Conservation (phyloP, 2,797 vertebrate species). For the Pangasius krempfi region DNA sequence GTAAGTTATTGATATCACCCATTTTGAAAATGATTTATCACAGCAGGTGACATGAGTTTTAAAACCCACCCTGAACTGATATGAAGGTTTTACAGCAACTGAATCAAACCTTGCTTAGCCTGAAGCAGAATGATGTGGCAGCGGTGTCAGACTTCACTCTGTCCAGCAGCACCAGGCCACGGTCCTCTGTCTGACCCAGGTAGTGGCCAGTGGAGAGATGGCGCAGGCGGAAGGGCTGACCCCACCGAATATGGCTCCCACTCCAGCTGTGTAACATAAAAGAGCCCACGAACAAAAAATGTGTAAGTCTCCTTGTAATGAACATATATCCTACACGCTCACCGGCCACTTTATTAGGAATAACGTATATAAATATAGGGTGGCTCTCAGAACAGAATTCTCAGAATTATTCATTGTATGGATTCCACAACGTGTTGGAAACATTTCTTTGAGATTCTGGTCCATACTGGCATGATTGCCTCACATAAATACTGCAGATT, state of each 20-base stretch:
- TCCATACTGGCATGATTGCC: not conserved
- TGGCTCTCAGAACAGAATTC: not conserved
- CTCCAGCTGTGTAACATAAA: slow-evolving; percentile 85
- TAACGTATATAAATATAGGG: not conserved
- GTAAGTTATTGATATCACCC: slow-evolving; percentile 23
- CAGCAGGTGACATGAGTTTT: not conserved
- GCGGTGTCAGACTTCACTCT: slow-evolving; percentile 84
- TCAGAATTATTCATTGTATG: not conserved
- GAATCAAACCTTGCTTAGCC: slow-evolving; percentile 86
- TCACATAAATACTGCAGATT: not conserved
- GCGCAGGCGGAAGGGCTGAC: slow-evolving; percentile 91
- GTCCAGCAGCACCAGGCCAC: slow-evolving; percentile 87
- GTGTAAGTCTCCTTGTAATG: not conserved
- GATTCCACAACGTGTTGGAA: not conserved
- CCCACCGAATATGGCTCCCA: slow-evolving; percentile 93
- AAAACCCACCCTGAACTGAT: slow-evolving; percentile 2
- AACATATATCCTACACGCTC: not conserved
- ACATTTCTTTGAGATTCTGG: not conserved
- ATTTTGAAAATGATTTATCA: slow-evolving; percentile 17
- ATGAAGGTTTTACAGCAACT: not conserved
- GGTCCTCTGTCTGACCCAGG: slow-evolving; percentile 87
- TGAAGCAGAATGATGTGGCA: slow-evolving; percentile 92
- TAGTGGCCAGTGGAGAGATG: slow-evolving; percentile 96
- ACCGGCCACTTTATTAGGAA: too few species aligned
- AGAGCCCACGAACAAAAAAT: not conserved